Evolutionary conservation across 2,888 invertebrate genomes (phyloP), one percentile per base, ranked within the genome.

Genomic region (Euplexia lucipara): DNA sequence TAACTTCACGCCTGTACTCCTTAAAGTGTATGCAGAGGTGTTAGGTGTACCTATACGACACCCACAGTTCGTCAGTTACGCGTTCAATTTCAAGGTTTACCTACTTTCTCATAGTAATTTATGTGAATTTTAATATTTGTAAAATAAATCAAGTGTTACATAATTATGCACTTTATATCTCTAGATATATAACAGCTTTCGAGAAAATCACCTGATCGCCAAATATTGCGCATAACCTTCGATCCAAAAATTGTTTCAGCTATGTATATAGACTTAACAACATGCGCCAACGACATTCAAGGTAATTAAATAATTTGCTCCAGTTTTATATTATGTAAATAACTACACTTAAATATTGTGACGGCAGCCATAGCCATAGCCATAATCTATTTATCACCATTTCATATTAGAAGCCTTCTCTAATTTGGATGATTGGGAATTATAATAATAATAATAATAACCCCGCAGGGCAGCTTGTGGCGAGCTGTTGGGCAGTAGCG

Each of bases 251-350:
- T 63, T 34, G 8, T 48, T 49, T 34, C 37, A 32, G 42, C 32
- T 58, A 18, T 49, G 32, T 41, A 35, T 49, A 37, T 41, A 35
- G 9, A 20, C n/a, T 8, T n/a, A 14, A 10, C 3, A n/a, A 26
- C 9, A 35, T 20, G 37, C 34, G 14, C 67, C 10, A 9, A 6
- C 16, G 3, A 4, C 12, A 16, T 45, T 45, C 34, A 70, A 67
- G 44, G 18, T 45, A 26, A 61, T 45, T 37, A 39, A 70, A 30
- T 10, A 35, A 58, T 59, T 48, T 48, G 65, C 16, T 57, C 34
- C 45, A 54, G 35, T 67, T 67, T n/a, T 8, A 42, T 22, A 26
- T 39, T 12, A 6, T 34, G 3, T 1, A 16, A 34, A 59, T 26
- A 69, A 34, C 58, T 35, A 34, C 26, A 67, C 35, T 20, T 30